A percentile compares a stretch with the other conserved stretches of the same genome.
Evolutionary conservation across 2,113 vertebrate genomes (phyloP).

Genomic region (Indicator maculatus): DNA sequence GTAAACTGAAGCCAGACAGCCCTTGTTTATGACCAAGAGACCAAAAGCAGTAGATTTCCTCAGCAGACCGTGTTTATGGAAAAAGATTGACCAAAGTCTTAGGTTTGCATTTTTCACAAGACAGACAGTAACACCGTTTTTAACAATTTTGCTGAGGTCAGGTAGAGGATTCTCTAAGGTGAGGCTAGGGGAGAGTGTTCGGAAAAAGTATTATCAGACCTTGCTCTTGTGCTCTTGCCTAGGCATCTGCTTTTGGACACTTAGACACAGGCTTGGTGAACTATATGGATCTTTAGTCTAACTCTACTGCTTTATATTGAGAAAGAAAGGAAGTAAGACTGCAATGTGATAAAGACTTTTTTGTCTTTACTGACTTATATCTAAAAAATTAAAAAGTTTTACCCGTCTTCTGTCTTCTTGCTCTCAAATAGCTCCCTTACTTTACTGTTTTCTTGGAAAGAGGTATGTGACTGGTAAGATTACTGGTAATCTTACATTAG

Average conservation of each 20-base stretch:
- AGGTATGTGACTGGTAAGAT: constrained; percentile 48
- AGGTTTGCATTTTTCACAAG: background rate
- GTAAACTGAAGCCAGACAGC: background rate
- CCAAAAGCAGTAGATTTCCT: background rate
- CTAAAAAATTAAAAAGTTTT: background rate
- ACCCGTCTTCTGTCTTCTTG: constrained; percentile 39
- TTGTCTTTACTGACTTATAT: constrained; percentile 6
- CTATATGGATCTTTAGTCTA: background rate
- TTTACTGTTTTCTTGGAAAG: constrained; percentile 58
- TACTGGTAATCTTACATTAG: background rate
- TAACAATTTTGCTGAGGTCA: background rate
- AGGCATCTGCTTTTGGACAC: background rate
- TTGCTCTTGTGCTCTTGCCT: background rate
- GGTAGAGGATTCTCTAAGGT: background rate
- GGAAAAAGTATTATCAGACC: background rate
- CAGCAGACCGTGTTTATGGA: background rate
- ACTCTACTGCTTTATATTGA: background rate
- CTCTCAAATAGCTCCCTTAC: constrained; percentile 52
- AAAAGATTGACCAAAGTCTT: background rate
- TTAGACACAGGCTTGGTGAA: background rate
- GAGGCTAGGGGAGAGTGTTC: background rate
- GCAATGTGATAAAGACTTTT: background rate
- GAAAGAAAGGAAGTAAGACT: background rate
- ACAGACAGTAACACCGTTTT: background rate
- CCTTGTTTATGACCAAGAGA: background rate